A percentile compares a stretch with the other conserved stretches of the same genome.
phyloP scores from a whole-genome alignment of 1,140 invertebrate genomes.

The Meteorus sp. region DNA sequence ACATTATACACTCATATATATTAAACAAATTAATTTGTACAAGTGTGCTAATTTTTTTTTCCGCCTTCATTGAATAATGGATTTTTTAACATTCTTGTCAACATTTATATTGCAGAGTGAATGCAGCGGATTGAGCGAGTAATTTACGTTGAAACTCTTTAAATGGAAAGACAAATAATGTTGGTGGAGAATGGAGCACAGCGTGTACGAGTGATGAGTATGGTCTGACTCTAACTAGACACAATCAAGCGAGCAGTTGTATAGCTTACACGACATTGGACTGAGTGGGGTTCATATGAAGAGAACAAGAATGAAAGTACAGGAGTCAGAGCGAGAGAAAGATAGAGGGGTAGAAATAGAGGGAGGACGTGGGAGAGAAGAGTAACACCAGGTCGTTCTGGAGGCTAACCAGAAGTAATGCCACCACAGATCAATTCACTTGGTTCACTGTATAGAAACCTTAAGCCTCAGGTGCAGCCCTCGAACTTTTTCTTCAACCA shows the following conservation, averaged over 20 bases:
- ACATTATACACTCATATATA: neutral
- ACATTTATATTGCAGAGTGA: too few species aligned
- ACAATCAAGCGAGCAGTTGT: slow-evolving; percentile 48
- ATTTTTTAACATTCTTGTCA: too few species aligned
- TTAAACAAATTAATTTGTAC: too few species aligned
- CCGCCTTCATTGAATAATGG: too few species aligned
- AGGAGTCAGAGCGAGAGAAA: slow-evolving; percentile 10
- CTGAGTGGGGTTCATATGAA: too few species aligned
- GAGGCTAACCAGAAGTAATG: slow-evolving; percentile 59
- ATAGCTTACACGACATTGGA: too few species aligned
- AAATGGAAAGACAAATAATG: slow-evolving; percentile 56
- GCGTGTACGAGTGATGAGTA: slow-evolving; percentile 49
- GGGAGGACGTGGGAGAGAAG: too few species aligned
- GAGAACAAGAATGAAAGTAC: slow-evolving; percentile 31
- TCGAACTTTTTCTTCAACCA: too few species aligned
- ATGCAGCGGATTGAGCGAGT: neutral
- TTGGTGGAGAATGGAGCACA: slow-evolving; percentile 40
- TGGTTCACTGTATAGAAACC: slow-evolving; percentile 15
- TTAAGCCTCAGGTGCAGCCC: slow-evolving; percentile 13
- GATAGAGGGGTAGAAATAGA: too few species aligned
- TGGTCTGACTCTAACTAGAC: slow-evolving; percentile 56
- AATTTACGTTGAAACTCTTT: slow-evolving; percentile 40
- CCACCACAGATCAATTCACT: slow-evolving; percentile 55
- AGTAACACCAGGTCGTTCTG: slow-evolving; percentile 52
- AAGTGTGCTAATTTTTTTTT: too few species aligned